Evolutionary conservation across 53 echinoderm and acorn worm species (phyloP).

Genomic region (Arbacia lixula): DNA sequence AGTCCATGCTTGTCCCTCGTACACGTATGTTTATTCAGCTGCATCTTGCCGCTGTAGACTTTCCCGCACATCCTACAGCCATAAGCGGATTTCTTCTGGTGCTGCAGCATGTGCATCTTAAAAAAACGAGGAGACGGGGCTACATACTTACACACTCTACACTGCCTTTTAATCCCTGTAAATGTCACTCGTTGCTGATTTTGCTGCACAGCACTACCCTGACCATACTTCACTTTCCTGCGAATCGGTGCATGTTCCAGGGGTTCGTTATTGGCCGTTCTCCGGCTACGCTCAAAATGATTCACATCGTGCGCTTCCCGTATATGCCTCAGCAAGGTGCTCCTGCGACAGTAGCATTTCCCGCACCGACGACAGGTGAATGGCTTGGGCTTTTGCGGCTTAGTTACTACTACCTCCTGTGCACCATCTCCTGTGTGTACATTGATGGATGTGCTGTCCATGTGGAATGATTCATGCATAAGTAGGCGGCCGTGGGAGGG

Average conservation of each 20-base stretch:
- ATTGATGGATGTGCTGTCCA: too few relatives aligned
- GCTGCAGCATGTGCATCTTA: background rate
- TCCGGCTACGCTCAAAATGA: background rate
- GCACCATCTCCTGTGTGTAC: too few relatives aligned
- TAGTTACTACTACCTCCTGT: background rate
- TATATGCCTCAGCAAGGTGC: conserved; percentile 1
- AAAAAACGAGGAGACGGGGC: background rate
- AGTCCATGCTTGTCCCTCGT: too few relatives aligned
- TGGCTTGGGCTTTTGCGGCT: conserved; percentile 24
- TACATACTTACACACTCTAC: conserved; percentile 6
- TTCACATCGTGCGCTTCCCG: conserved; percentile 1
- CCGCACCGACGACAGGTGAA: conserved; percentile 13
- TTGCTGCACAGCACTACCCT: too few relatives aligned
- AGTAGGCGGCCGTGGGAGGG: conserved; percentile 22
- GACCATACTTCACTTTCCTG: too few relatives aligned
- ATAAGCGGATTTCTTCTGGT: background rate
- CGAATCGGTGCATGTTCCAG: too few relatives aligned
- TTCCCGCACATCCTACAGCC: conserved; percentile 9
- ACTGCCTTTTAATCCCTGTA: too few relatives aligned
- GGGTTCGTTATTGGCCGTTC: too few relatives aligned
- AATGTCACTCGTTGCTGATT: too few relatives aligned
- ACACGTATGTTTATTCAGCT: background rate
- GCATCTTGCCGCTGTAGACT: background rate
- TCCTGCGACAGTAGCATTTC: background rate
- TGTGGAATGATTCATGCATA: conserved; percentile 38